phyloP scores from a whole-genome alignment of 2,888 invertebrate species.

The Tineola bisselliella region DNA sequence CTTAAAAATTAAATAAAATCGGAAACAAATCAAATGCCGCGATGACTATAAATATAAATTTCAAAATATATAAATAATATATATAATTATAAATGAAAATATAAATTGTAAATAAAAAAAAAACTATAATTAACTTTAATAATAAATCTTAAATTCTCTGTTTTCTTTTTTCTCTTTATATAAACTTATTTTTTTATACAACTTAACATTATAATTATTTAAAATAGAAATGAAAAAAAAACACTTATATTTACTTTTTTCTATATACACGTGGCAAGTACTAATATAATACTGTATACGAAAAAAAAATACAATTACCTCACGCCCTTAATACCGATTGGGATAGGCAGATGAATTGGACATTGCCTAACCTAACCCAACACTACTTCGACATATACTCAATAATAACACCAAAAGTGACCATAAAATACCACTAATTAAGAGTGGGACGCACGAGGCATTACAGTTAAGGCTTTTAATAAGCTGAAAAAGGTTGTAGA shows the following conservation, averaged over 20 bases:
- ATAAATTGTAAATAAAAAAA: background rate
- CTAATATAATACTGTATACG: constrained; percentile 57
- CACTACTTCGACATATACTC: too few relatives aligned
- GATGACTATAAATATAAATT: background rate
- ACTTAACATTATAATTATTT: background rate
- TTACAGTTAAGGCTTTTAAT: too few relatives aligned
- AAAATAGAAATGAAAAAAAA: background rate
- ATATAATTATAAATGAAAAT: background rate
- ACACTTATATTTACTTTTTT: constrained; percentile 10
- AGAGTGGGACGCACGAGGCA: too few relatives aligned
- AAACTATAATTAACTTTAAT: constrained; percentile 1
- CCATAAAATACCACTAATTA: too few relatives aligned
- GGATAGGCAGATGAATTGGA: too few relatives aligned
- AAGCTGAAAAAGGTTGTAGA: too few relatives aligned
- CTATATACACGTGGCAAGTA: constrained; percentile 55
- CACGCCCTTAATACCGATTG: too few relatives aligned
- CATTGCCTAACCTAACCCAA: too few relatives aligned
- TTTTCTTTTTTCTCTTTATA: too few relatives aligned
- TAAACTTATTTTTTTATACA: background rate
- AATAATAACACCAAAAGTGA: too few relatives aligned
- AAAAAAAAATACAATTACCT: constrained; percentile 32
- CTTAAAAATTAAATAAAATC: background rate
- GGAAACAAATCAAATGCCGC: background rate
- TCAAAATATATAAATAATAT: background rate
- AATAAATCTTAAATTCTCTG: background rate